phyloP scores from a whole-genome alignment of 2,888 invertebrate genomes.

The Tortricodes alternella region DNA sequence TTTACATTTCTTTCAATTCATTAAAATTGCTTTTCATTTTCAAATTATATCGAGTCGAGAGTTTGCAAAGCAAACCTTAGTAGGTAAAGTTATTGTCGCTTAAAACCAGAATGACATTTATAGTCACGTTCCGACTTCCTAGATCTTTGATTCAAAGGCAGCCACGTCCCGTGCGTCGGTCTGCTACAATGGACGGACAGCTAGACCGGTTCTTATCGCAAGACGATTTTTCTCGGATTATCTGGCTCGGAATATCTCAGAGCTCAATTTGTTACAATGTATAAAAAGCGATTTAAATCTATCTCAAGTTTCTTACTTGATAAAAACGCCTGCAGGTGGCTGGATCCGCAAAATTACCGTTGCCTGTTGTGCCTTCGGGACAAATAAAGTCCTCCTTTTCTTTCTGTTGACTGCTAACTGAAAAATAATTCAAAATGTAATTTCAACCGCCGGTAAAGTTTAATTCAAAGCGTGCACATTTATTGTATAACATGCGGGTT shows the following conservation, averaged over 20 bases:
- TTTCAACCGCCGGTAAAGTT: too few species aligned
- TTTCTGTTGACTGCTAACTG: conserved; percentile 73
- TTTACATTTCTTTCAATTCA: too few species aligned
- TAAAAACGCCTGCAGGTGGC: conserved; percentile 94
- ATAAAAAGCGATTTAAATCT: conserved; percentile 8
- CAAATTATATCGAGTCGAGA: background rate
- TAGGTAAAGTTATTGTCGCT: background rate
- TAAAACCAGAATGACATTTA: background rate
- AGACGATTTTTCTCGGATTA: conserved; percentile 18
- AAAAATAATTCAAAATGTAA: conserved; percentile 41
- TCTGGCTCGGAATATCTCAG: conserved; percentile 4
- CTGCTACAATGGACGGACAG: background rate
- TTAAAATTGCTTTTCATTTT: too few species aligned
- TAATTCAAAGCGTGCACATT: too few species aligned
- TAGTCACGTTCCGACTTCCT: background rate
- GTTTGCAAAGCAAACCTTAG: too few species aligned
- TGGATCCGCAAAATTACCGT: conserved; percentile 95
- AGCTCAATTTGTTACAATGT: conserved; percentile 3
- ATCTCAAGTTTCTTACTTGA: conserved; percentile 84
- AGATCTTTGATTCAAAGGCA: conserved; percentile 1
- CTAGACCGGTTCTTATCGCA: background rate
- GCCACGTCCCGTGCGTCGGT: background rate
- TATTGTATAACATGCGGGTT: too few species aligned
- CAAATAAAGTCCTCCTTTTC: conserved; percentile 88
- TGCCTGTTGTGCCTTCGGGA: conserved; percentile 89